Evolutionary conservation across 2,888 invertebrate species (phyloP).

Genomic region (Tenthredo distinguenda): DNA sequence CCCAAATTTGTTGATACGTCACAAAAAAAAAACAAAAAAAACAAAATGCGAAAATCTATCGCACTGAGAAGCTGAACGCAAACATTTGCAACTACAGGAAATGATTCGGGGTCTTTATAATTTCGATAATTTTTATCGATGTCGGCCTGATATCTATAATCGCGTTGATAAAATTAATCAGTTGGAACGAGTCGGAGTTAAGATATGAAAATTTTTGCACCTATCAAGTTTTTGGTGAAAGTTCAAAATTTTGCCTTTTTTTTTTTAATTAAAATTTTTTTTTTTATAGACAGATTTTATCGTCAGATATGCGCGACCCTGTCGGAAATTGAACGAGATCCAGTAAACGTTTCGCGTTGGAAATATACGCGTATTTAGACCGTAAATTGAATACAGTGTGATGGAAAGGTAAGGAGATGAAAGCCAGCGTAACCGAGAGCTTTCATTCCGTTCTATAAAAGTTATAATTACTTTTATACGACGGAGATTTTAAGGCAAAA

Average conservation of each 20-base stretch:
- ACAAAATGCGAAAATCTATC: too few relatives aligned
- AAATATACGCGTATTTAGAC: background rate
- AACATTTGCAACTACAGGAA: too few relatives aligned
- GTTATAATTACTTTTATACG: slow-evolving; percentile 40
- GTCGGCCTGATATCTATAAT: too few relatives aligned
- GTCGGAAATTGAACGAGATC: background rate
- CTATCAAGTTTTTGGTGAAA: background rate
- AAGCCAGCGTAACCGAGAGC: background rate
- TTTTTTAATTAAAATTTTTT: too few relatives aligned
- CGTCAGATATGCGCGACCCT: background rate
- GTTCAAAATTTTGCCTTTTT: background rate
- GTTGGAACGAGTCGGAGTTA: too few relatives aligned
- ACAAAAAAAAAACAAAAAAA: too few relatives aligned
- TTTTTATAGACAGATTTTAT: background rate
- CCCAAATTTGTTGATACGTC: too few relatives aligned
- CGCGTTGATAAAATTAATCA: too few relatives aligned
- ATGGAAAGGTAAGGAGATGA: background rate
- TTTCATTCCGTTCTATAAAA: slow-evolving; percentile 37
- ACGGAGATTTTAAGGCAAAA: slow-evolving; percentile 24
- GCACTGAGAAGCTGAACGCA: too few relatives aligned
- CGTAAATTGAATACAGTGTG: slow-evolving; percentile 32
- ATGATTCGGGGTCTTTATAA: too few relatives aligned
- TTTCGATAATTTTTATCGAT: too few relatives aligned
- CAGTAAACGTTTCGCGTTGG: background rate
- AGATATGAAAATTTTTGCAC: too few relatives aligned